These are phyloP conservation scores for Scaptomyza pallida DNA, from an alignment of 1,140 invertebrate genomes.

Conservation along the genomic window DNA sequence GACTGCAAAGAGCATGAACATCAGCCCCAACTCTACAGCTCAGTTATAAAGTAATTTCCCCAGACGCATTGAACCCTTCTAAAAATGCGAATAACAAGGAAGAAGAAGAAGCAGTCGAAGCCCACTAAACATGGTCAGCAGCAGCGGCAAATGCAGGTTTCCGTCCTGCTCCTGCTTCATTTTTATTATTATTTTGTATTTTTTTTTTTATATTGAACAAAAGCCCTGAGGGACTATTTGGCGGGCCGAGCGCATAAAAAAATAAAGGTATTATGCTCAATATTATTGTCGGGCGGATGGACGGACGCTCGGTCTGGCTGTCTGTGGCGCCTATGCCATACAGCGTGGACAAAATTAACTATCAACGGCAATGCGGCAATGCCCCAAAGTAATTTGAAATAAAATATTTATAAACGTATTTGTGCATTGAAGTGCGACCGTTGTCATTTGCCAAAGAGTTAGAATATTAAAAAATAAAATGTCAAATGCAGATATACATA, in stretches of 20 bases:
- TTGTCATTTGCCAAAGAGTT: conserved; percentile 49
- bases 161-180: background rate
- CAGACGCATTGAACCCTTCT: conserved; percentile 75
- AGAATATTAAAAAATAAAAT: conserved; percentile 4
- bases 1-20: too few species aligned
- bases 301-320: conserved; percentile 12
- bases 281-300: conserved; percentile 73
- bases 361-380: conserved; percentile 68
- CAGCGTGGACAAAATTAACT: conserved; percentile 75
- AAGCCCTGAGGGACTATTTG: conserved; percentile 73
- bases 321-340: too few species aligned
- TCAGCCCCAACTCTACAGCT: conserved; percentile 1
- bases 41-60: conserved; percentile 74
- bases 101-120: conserved; percentile 13
- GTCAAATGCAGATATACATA: conserved; percentile 5
- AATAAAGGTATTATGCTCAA: conserved; percentile 81
- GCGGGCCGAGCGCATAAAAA: conserved; percentile 65
- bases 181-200: conserved; percentile 59
- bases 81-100: conserved; percentile 19
- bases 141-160: conserved; percentile 36
- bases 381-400: conserved; percentile 75
- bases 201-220: conserved; percentile 77
- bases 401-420: conserved; percentile 78
- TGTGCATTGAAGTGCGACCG: conserved; percentile 70
- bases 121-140: conserved; percentile 55